Evolutionary conservation across 2,797 vertebrate genomes (phyloP).

Genomic region (Allochrocebus solatus): DNA sequence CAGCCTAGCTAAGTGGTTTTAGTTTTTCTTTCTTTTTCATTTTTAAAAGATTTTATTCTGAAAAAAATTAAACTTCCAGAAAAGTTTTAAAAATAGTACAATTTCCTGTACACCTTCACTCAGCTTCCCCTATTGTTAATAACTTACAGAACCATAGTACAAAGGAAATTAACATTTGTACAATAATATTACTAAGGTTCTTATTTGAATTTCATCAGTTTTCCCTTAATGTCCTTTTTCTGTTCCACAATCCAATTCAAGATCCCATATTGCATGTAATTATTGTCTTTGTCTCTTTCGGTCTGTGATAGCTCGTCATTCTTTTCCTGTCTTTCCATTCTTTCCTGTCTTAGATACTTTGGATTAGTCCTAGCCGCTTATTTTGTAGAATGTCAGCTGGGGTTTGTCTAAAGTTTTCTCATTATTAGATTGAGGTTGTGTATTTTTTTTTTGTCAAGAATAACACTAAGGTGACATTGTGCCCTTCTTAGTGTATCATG

Average conservation of each 20-base stretch:
- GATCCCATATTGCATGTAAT: neutral
- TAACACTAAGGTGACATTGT: neutral
- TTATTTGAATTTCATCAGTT: neutral
- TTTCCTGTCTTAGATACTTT: neutral
- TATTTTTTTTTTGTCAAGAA: neutral
- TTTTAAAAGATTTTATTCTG: neutral
- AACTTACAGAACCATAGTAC: neutral
- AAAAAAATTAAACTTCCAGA: constrained; percentile 37
- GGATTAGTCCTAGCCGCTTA: neutral
- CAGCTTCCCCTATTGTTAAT: constrained; percentile 4
- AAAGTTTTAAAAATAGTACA: neutral
- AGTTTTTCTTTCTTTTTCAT: neutral
- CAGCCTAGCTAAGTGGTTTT: neutral
- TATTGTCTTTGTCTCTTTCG: neutral
- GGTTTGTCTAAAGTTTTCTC: neutral
- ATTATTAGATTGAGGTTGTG: neutral
- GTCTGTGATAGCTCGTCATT: neutral
- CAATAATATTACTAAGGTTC: neutral
- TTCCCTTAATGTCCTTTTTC: neutral
- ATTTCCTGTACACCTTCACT: neutral
- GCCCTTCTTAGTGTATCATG: neutral
- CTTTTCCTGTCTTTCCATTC: neutral
- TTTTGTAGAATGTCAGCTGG: neutral
- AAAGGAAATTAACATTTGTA: constrained; percentile 10
- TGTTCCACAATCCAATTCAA: neutral